Conservation (phyloP, 2,888 invertebrate species). For the Agonum fuliginosum region DNA sequence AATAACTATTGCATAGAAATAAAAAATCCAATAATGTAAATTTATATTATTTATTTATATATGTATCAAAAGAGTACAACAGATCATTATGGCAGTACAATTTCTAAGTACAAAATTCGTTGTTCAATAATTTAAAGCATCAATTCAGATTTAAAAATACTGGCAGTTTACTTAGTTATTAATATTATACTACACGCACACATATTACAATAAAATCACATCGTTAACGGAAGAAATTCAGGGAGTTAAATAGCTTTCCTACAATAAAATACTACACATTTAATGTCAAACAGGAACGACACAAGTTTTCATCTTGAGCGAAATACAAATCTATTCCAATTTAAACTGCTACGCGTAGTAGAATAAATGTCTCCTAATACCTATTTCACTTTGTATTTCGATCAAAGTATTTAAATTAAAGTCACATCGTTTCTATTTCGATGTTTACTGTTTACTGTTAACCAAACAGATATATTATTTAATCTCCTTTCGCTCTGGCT, state of each 20-base stretch:
- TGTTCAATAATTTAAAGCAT: constrained; percentile 19
- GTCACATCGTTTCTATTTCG: constrained; percentile 29
- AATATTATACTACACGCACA: constrained; percentile 28
- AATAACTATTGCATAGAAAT: not conserved
- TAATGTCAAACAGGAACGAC: constrained; percentile 39
- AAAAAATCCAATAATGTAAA: not conserved
- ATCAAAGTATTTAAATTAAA: constrained; percentile 12
- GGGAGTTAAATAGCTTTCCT: constrained; percentile 35
- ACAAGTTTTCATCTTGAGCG: constrained; percentile 17
- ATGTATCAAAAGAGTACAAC: constrained; percentile 49
- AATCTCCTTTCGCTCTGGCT: constrained; percentile 51
- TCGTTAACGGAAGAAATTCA: constrained; percentile 19
- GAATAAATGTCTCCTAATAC: not conserved
- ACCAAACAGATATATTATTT: not conserved
- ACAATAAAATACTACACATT: constrained; percentile 55
- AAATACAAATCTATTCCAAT: constrained; percentile 18
- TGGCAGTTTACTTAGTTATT: constrained; percentile 43
- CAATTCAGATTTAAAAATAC: constrained; percentile 33
- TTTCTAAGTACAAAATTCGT: not conserved
- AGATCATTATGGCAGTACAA: constrained; percentile 51
- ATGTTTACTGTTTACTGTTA: not conserved
- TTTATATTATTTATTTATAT: constrained; percentile 38
- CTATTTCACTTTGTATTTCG: not conserved
- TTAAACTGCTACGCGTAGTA: too few relatives aligned
- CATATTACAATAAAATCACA: constrained; percentile 50